Percentiles rank a stretch among this genome's conserved stretches.
Conservation (phyloP, 2,888 invertebrate species). For the Nebria salina region DNA sequence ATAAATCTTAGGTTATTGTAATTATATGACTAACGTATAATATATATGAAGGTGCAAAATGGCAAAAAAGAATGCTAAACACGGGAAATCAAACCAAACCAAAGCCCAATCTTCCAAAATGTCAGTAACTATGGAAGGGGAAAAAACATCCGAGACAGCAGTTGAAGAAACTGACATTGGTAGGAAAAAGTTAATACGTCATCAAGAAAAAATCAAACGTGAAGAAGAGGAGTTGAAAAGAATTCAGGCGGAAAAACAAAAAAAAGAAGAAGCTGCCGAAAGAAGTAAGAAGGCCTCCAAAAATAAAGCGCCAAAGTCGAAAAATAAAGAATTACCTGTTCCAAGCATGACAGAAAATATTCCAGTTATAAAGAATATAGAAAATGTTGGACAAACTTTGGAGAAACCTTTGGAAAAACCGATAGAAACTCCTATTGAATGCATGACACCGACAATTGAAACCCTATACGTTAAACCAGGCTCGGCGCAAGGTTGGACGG, state of each 20-base stretch:
- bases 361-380: not conserved
- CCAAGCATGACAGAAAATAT: not conserved
- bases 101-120: not conserved
- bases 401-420: not conserved
- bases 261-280: not conserved
- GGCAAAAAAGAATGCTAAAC: not conserved
- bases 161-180: not conserved
- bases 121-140: not conserved
- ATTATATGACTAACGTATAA: not conserved
- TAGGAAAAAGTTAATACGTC: not conserved
- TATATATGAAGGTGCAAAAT: not conserved
- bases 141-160: not conserved
- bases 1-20: not conserved
- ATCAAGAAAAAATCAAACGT: conserved; percentile 1
- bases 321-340: not conserved
- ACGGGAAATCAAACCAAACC: not conserved
- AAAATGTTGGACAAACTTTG: not conserved
- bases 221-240: not conserved
- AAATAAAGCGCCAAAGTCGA: not conserved
- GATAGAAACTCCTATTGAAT: not conserved
- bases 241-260: not conserved
- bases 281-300: not conserved
- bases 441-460: not conserved
- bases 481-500: not conserved
- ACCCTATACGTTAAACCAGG: not conserved